A percentile compares a stretch with the other conserved stretches of the same genome.
These are phyloP conservation scores for Sceloporus tristichus DNA, from an alignment of 2,113 vertebrate species.

Conservation along the genomic window DNA sequence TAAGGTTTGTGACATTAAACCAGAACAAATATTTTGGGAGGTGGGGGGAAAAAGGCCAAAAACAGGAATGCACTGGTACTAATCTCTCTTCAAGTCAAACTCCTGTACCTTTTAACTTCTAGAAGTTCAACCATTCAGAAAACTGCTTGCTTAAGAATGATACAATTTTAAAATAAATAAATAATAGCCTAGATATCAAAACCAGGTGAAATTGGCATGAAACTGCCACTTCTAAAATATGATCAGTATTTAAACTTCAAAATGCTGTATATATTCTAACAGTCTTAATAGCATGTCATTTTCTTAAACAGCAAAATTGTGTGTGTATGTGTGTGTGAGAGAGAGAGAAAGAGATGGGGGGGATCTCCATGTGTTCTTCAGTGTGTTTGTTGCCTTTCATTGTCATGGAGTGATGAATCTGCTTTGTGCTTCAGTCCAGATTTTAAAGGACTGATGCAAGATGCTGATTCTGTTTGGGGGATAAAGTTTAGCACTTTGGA, in stretches of 20 bases:
- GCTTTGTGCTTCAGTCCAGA: too few relatives aligned
- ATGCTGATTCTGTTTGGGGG: too few relatives aligned
- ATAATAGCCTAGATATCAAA: neutral
- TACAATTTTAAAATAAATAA: neutral
- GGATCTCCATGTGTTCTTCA: too few relatives aligned
- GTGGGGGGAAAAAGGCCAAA: neutral
- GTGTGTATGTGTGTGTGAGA: neutral
- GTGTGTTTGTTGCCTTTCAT: too few relatives aligned
- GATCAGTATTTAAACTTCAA: neutral
- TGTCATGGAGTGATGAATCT: too few relatives aligned
- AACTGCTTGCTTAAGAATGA: slow-evolving; percentile 11
- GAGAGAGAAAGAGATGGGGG: too few relatives aligned
- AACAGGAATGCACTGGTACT: slow-evolving; percentile 1
- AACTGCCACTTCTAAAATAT: slow-evolving; percentile 24
- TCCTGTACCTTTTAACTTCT: neutral
- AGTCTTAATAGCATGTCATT: neutral
- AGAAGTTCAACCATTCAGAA: slow-evolving; percentile 6
- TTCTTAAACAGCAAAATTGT: neutral
- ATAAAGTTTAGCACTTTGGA: too few relatives aligned
- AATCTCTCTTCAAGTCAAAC: slow-evolving; percentile 12
- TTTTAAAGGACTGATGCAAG: too few relatives aligned
- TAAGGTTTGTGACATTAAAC: neutral
- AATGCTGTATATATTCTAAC: neutral
- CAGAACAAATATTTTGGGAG: neutral
- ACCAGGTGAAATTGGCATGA: neutral